Conservation (phyloP, 2,797 vertebrate species). For the Pachyuromys duprasi region DNA sequence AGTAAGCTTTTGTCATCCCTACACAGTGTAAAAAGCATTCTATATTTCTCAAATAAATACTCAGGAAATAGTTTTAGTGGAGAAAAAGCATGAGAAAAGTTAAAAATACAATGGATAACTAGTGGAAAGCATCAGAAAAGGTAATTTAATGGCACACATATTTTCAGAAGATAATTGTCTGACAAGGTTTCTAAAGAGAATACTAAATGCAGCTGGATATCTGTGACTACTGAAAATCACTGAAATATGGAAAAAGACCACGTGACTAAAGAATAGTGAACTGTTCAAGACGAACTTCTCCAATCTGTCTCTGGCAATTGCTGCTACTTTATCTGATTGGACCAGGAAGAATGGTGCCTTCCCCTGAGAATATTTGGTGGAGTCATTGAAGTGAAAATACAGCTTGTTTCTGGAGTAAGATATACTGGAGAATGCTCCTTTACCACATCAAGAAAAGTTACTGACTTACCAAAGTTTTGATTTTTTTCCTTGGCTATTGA, state of each 20-base stretch:
- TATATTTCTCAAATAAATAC: slow-evolving; percentile 33
- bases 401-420: neutral
- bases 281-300: neutral
- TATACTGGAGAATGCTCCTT: neutral
- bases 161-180: neutral
- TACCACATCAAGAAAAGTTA: neutral
- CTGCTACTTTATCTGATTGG: neutral
- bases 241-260: neutral
- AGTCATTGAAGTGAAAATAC: neutral
- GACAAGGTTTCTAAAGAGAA: neutral
- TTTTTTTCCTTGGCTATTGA: neutral
- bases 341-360: neutral
- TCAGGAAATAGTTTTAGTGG: slow-evolving; percentile 13
- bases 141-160: neutral
- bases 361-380: neutral
- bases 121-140: neutral
- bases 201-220: neutral
- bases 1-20: neutral
- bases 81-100: neutral
- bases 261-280: neutral
- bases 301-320: neutral
- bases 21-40: neutral
- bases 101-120: neutral
- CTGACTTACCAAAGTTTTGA: neutral
- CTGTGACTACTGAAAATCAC: neutral